Conservation (phyloP, 2,888 invertebrate species). For the Oasisia sp. region DNA sequence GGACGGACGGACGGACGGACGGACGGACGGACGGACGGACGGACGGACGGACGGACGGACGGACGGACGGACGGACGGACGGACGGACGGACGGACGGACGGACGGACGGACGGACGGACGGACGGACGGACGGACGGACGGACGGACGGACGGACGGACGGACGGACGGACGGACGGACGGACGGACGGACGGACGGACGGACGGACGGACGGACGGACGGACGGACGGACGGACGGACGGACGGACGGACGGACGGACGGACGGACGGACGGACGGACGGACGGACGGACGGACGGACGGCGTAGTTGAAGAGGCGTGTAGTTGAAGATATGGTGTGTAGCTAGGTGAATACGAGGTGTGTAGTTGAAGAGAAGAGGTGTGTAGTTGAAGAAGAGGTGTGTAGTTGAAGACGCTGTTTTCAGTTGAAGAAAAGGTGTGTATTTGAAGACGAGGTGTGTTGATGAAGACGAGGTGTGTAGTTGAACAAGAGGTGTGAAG, state of each 20-base stretch:
- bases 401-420: too few species aligned
- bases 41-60: constrained; percentile 25
- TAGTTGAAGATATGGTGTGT: too few species aligned
- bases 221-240: constrained; percentile 24
- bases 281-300: constrained; percentile 18
- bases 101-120: constrained; percentile 32
- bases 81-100: constrained; percentile 32
- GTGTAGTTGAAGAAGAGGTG: too few species aligned
- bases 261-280: constrained; percentile 20
- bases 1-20: constrained; percentile 7
- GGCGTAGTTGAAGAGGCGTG: too few species aligned
- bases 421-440: too few species aligned
- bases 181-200: too few species aligned
- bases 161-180: constrained; percentile 6
- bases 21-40: constrained; percentile 27
- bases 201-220: background rate
- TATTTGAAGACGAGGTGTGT: too few species aligned
- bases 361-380: too few species aligned
- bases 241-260: constrained; percentile 26
- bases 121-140: constrained; percentile 35
- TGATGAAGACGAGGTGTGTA: too few species aligned
- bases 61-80: constrained; percentile 27
- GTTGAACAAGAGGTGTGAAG: too few species aligned
- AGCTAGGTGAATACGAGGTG: too few species aligned
- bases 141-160: constrained; percentile 28